Evolutionary conservation across 2,888 invertebrate genomes (phyloP).

Genomic region (Nymphalis urticae): DNA sequence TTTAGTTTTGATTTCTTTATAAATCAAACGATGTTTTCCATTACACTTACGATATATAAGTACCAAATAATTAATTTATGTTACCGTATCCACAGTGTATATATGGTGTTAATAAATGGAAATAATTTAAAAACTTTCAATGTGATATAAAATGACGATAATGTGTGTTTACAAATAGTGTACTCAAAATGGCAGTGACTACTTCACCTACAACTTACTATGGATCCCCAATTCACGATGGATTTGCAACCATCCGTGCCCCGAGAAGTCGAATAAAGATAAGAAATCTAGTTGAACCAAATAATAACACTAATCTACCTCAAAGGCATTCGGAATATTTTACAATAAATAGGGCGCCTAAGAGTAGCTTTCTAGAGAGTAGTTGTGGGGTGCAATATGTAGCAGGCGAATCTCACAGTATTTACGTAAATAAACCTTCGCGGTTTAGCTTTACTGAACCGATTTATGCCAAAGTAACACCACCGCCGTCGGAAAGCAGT

Average conservation of each 20-base stretch:
- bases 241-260: conserved; percentile 92
- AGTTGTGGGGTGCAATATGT: conserved; percentile 70
- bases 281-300: conserved; percentile 74
- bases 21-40: conserved; percentile 19
- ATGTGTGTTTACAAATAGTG: conserved; percentile 21
- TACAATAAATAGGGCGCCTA: conserved; percentile 71
- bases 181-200: conserved; percentile 63
- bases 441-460: conserved; percentile 73
- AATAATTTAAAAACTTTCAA: neutral
- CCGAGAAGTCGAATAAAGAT: conserved; percentile 78
- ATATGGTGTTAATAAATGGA: neutral
- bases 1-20: too few relatives aligned
- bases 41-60: conserved; percentile 1
- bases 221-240: conserved; percentile 88
- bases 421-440: conserved; percentile 55
- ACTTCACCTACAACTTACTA: conserved; percentile 68
- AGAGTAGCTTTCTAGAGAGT: conserved; percentile 69
- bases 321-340: conserved; percentile 78
- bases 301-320: conserved; percentile 68
- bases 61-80: neutral
- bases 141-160: conserved; percentile 11
- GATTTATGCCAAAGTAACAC: conserved; percentile 75
- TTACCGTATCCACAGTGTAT: neutral
- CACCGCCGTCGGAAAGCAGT: conserved; percentile 65
- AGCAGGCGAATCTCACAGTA: conserved; percentile 49